Evolutionary conservation across 1,140 invertebrate genomes (phyloP).

Genomic region (Metopolophium dirhodum): DNA sequence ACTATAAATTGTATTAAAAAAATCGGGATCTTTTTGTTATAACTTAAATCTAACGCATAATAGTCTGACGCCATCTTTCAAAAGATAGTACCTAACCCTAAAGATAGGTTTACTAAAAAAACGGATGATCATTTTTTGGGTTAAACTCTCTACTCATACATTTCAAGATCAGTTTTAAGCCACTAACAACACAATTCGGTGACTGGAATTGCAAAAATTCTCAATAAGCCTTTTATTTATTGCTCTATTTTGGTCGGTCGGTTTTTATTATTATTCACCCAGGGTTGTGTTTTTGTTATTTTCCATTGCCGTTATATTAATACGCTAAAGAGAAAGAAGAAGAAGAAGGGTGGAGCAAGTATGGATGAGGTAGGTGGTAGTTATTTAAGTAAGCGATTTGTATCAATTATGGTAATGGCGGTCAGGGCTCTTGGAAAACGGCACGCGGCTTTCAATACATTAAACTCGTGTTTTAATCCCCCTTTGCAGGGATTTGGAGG

Average conservation of each 20-base stretch:
- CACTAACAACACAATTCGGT: not conserved
- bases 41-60: not conserved
- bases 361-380: not conserved
- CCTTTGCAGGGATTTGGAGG: not conserved
- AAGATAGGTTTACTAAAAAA: too few species aligned
- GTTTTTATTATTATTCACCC: slow-evolving; percentile 39
- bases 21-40: not conserved
- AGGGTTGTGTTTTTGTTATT: slow-evolving; percentile 17
- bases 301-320: not conserved
- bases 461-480: slow-evolving; percentile 40
- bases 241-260: slow-evolving; percentile 26
- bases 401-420: slow-evolving; percentile 55
- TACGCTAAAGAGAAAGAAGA: not conserved
- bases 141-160: not conserved
- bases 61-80: not conserved
- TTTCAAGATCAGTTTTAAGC: not conserved
- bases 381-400: slow-evolving; percentile 38
- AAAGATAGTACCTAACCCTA: not conserved
- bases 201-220: slow-evolving; percentile 4
- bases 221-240: slow-evolving; percentile 46
- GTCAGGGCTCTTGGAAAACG: slow-evolving; percentile 17
- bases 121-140: not conserved
- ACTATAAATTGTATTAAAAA: not conserved
- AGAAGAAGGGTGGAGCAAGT: not conserved
- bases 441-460: slow-evolving; percentile 33